phyloP scores from a whole-genome alignment of 2,113 vertebrate species.

The Barnardius zonarius region DNA sequence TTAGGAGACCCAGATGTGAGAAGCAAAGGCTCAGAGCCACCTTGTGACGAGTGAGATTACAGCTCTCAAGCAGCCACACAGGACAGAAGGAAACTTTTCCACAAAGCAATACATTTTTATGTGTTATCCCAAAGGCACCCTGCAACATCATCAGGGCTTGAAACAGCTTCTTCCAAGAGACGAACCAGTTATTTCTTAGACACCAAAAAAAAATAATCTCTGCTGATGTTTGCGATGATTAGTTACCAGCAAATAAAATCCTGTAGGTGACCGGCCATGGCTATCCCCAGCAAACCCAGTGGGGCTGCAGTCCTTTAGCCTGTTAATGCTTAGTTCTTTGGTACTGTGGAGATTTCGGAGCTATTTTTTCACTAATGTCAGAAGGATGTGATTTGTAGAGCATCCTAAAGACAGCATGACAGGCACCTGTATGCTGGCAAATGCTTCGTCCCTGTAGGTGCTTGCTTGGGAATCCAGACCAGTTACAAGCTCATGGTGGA shows the following conservation, averaged over 20 bases:
- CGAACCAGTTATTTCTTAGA: neutral
- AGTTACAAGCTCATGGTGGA: neutral
- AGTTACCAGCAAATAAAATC: neutral
- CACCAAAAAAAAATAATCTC: neutral
- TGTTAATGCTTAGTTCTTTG: neutral
- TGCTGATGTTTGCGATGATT: neutral
- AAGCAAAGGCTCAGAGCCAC: neutral
- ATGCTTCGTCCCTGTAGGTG: neutral
- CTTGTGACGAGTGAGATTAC: neutral
- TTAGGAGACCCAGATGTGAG: neutral
- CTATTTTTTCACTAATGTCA: neutral
- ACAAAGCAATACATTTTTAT: neutral
- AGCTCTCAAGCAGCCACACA: neutral
- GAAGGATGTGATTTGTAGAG: neutral
- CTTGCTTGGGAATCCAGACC: neutral
- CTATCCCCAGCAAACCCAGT: neutral
- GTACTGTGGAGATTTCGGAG: neutral
- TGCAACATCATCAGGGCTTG: rapidly evolving
- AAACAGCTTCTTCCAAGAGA: neutral
- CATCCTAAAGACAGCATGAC: neutral
- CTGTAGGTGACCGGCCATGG: neutral
- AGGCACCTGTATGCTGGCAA: neutral
- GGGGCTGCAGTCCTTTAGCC: neutral
- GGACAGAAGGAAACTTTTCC: neutral
- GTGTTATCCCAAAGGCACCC: neutral